Evolutionary conservation across 2,113 vertebrate genomes (phyloP).

Genomic region (Propithecus coquereli): DNA sequence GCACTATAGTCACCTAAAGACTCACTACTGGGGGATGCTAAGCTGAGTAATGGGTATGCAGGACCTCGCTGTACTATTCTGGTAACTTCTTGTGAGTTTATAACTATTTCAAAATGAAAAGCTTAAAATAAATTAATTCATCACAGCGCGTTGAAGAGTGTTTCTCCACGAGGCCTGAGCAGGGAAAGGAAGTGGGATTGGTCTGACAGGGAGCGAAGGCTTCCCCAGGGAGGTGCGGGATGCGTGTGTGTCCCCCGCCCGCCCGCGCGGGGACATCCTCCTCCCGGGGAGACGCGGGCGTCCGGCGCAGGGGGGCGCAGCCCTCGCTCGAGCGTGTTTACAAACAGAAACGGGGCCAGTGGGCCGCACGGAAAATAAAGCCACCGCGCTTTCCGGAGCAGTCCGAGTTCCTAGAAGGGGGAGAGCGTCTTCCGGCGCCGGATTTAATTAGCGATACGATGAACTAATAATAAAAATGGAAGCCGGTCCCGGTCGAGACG

Average conservation of each 20-base stretch:
- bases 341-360: no score
- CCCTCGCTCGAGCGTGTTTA: no score
- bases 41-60: not conserved
- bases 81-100: not conserved
- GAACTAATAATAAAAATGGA: conserved; percentile 71
- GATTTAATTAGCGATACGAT: no score
- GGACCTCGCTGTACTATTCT: accelerated
- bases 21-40: not conserved
- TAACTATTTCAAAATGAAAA: conserved; percentile 15
- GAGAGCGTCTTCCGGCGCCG: no score
- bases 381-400: no score
- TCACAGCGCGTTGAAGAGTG: accelerated
- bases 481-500: not conserved
- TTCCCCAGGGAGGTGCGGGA: accelerated
- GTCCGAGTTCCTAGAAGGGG: no score
- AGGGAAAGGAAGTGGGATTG: accelerated
- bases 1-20: accelerated
- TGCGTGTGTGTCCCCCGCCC: not conserved
- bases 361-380: no score
- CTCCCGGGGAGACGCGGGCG: not conserved
- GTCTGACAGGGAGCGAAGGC: not conserved
- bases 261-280: not conserved
- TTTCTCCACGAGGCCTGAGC: not conserved
- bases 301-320: no score
- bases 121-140: not conserved